These are phyloP conservation scores for Noctilio leporinus DNA, from an alignment of 2,113 vertebrate genomes.

Conservation along the genomic window DNA sequence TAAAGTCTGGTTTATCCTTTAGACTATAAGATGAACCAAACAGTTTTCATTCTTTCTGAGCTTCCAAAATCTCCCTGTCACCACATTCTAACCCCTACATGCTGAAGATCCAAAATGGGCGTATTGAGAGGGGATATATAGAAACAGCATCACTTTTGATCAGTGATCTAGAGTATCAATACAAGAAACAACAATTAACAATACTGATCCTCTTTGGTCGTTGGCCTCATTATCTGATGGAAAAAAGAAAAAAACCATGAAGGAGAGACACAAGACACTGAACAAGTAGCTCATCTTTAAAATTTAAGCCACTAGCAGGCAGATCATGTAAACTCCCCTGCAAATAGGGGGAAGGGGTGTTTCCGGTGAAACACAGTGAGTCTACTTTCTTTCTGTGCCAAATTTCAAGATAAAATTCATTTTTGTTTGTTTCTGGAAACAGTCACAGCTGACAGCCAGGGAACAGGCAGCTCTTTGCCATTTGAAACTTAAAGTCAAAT, in stretches of 20 bases:
- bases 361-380: neutral
- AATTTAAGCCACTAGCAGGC: neutral
- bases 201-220: neutral
- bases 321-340: neutral
- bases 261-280: neutral
- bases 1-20: neutral
- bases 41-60: neutral
- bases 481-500: conserved; percentile 18
- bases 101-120: neutral
- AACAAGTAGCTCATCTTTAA: neutral
- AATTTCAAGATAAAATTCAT: conserved; percentile 35
- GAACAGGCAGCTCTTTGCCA: neutral
- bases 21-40: neutral
- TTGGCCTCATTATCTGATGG: neutral
- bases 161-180: neutral
- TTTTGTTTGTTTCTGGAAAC: neutral
- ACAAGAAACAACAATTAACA: neutral
- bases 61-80: neutral
- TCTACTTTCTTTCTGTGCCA: neutral
- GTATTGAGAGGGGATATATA: neutral
- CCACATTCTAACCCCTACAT: neutral
- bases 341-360: neutral
- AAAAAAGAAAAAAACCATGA: neutral
- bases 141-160: neutral
- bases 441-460: conserved; percentile 6